Base-by-base conservation (phyloP, 2,888 invertebrate species). In the Globia sparganii region DNA sequence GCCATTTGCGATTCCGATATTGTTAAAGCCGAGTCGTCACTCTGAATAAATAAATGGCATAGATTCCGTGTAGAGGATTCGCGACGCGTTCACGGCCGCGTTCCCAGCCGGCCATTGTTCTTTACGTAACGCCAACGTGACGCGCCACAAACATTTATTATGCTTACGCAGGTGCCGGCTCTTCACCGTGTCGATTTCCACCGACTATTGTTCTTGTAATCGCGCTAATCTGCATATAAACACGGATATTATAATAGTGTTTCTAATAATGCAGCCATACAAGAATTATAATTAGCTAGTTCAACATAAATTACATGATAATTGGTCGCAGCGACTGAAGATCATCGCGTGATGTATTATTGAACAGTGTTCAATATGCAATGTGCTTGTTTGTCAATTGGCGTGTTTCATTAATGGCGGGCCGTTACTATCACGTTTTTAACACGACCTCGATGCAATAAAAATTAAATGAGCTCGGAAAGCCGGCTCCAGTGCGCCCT, bases 31-130 rank as follows among this genome's bases (percentile, higher is more conserved):
- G 92, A 93, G 93, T 91, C 92, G 90, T 90, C 90, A 93, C 91
- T 90, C 90, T 93, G 94, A 94, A 95, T 95, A 92, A 93, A 91
- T 94, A 94, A 94, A 93, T 91, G 81, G 86, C 85, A 88, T 84
- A 89, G 84, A 86, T 89, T 87, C 88, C 77, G 85, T 86, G 84
- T 88, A 88, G 87, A 88, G 87, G 90, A 94, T 94, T 94, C 94
- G 91, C 91, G 90, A 87, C 92, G 93, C 95, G 94, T 95, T 93
- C 94, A 94, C 91, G 94, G 94, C 92, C 95, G 94, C 94, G 94
- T 94, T 94, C 94, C 90, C 94, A 93, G 92, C 91, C 94, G 93
- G 93, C 93, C 94, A 95, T 96, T 96, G 95, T 96, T 95, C 94
- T 94, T 95, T 95, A 94, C 94, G 94, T 95, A 95, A 95, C 92